Conservation (phyloP, 2,797 vertebrate genomes). For the Pelodytes ibericus region DNA sequence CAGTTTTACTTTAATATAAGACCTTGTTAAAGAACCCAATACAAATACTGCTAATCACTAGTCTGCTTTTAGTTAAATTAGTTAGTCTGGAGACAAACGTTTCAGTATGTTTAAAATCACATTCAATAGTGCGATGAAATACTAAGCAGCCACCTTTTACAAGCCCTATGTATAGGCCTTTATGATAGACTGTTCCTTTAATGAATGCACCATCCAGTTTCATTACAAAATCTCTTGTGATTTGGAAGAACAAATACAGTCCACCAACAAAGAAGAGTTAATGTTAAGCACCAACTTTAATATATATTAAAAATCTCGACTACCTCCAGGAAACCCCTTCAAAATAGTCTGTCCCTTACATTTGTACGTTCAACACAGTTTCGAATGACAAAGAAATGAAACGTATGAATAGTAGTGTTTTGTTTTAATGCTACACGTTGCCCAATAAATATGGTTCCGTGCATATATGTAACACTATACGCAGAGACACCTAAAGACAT, state of each 20-base stretch:
- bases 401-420: neutral
- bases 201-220: conserved; percentile 18
- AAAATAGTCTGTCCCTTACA: neutral
- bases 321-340: neutral
- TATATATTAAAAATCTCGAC: neutral
- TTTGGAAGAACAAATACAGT: conserved; percentile 12
- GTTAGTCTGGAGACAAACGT: conserved; percentile 30
- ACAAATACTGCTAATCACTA: conserved; percentile 21
- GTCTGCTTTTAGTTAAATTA: conserved; percentile 34
- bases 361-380: conserved; percentile 43
- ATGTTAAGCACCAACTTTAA: neutral
- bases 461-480: conserved; percentile 46
- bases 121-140: conserved; percentile 37
- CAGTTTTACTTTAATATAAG: too few relatives aligned
- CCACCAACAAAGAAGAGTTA: neutral
- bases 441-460: conserved; percentile 13
- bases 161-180: conserved; percentile 31
- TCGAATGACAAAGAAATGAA: conserved; percentile 42
- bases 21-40: neutral
- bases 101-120: conserved; percentile 21
- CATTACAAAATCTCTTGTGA: conserved; percentile 7
- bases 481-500: conserved; percentile 39
- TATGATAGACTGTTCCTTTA: conserved; percentile 24
- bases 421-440: conserved; percentile 12
- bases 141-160: conserved; percentile 46